Conservation (phyloP, 35 echinoderm and acorn worm species). For the Ophioderma brevispina region DNA sequence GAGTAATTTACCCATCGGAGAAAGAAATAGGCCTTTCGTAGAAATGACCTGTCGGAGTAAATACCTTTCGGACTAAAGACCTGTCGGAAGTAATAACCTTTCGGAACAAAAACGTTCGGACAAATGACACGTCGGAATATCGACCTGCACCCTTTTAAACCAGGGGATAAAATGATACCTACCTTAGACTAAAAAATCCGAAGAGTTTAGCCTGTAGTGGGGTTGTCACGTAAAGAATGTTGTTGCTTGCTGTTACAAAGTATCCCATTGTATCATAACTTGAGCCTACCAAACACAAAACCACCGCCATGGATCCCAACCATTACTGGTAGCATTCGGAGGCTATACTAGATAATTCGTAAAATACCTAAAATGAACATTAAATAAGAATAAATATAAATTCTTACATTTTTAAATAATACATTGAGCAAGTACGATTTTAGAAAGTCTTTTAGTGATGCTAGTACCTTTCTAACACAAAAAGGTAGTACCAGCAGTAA, state of each 20-base stretch:
- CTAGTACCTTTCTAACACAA: too few relatives aligned
- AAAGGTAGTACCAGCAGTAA: too few relatives aligned
- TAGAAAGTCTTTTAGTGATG: too few relatives aligned
- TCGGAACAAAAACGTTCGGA: too few relatives aligned
- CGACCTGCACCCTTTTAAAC: background rate
- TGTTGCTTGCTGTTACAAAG: background rate
- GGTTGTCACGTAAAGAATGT: background rate
- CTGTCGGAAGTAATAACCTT: too few relatives aligned
- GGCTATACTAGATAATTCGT: background rate
- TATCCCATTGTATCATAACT: background rate
- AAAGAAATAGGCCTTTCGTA: background rate
- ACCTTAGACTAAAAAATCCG: background rate
- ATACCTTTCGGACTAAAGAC: too few relatives aligned
- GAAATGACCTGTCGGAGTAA: too few relatives aligned
- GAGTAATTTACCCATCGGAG: background rate
- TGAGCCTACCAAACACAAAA: constrained; percentile 11
- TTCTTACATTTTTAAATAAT: too few relatives aligned
- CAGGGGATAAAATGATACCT: background rate
- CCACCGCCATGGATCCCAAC: constrained; percentile 34
- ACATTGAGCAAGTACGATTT: too few relatives aligned
- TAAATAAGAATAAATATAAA: too few relatives aligned
- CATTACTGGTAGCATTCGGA: constrained; percentile 30
- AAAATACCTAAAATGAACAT: too few relatives aligned
- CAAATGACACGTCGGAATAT: too few relatives aligned
- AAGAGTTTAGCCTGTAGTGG: constrained; percentile 7